Evolutionary conservation across 2,888 invertebrate species (phyloP).

Genomic region (Himalopsyche kuldschensis): DNA sequence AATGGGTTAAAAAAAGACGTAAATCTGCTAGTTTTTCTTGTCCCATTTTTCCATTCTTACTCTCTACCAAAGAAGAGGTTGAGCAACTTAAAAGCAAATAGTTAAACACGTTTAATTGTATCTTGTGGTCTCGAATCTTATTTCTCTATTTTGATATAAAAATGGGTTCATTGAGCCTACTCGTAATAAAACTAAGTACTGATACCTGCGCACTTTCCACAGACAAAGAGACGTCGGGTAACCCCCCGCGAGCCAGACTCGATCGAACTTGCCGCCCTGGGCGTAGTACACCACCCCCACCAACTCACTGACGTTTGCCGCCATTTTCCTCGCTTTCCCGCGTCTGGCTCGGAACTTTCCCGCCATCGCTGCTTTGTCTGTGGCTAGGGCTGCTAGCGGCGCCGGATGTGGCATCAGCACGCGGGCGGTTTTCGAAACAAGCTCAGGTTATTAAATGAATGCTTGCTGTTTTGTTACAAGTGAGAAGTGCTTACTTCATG

Average conservation of each 20-base stretch:
- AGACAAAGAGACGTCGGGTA: slow-evolving; percentile 14
- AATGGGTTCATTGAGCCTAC: too few species aligned
- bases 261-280: slow-evolving; percentile 23
- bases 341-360: slow-evolving; percentile 10
- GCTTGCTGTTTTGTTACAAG: neutral
- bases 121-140: too few species aligned
- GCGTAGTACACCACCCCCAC: slow-evolving; percentile 4
- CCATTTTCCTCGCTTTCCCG: slow-evolving; percentile 1
- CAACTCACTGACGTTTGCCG: slow-evolving; percentile 1
- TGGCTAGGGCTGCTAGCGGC: neutral
- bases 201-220: neutral
- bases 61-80: too few species aligned
- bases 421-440: neutral
- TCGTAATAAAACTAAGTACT: too few species aligned
- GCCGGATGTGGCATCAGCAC: neutral
- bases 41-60: too few species aligned
- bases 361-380: neutral
- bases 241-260: slow-evolving; percentile 6
- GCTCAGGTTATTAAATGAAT: neutral
- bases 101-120: too few species aligned
- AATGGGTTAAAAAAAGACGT: too few species aligned
- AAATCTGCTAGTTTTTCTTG: too few species aligned
- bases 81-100: too few species aligned
- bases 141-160: too few species aligned
- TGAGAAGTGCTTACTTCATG: neutral